Conservation (phyloP, 2,797 vertebrate genomes). For the Podargus strigoides region DNA sequence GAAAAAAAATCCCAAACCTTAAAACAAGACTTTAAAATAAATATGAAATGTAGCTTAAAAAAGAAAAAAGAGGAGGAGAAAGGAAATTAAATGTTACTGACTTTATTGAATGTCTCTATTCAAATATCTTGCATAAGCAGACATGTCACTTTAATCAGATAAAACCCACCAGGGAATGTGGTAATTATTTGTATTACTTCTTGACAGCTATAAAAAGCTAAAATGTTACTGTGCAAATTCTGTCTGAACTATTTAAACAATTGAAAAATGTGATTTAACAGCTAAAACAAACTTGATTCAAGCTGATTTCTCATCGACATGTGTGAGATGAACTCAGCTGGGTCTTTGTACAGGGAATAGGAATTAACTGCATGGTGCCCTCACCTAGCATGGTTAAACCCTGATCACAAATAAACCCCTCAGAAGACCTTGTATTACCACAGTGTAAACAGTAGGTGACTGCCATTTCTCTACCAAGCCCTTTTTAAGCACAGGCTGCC, state of each 20-base stretch:
- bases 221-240: slow-evolving; percentile 63
- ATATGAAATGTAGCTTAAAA: slow-evolving; percentile 5
- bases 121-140: slow-evolving; percentile 58
- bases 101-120: slow-evolving; percentile 53
- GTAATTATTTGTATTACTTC: slow-evolving; percentile 64
- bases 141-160: slow-evolving; percentile 64
- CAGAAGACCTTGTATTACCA: background rate
- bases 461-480: background rate
- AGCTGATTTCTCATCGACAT: background rate
- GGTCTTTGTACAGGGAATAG: background rate
- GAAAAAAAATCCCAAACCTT: background rate
- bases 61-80: background rate
- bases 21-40: slow-evolving; percentile 12
- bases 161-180: slow-evolving; percentile 38
- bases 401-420: background rate
- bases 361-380: background rate
- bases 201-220: slow-evolving; percentile 59
- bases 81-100: slow-evolving; percentile 39
- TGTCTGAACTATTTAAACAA: slow-evolving; percentile 60
- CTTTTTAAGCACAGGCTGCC: background rate
- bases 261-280: slow-evolving; percentile 60
- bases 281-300: slow-evolving; percentile 62
- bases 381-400: background rate
- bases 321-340: background rate
- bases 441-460: background rate